A percentile compares a stretch with the other conserved stretches of the same genome.
These are phyloP conservation scores for Tetheella fluctuosa DNA, from an alignment of 2,888 invertebrate genomes.

Conservation along the genomic window DNA sequence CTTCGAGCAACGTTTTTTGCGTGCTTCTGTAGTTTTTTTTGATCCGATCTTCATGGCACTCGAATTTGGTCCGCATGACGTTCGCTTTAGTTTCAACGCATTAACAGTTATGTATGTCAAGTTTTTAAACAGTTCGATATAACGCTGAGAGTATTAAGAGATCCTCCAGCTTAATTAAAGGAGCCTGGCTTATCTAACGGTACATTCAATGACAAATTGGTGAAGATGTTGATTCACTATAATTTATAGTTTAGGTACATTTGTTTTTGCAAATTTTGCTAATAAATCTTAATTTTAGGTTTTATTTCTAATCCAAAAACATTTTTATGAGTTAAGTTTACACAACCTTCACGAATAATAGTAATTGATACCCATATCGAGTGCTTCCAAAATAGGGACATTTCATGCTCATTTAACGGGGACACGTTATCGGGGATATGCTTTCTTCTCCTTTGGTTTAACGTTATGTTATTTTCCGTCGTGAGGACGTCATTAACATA, in stretches of 20 bases:
- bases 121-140: not conserved
- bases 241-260: too few relatives aligned
- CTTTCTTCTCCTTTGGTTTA: conserved; percentile 60
- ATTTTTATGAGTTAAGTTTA: too few relatives aligned
- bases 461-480: conserved; percentile 68
- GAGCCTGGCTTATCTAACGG: too few relatives aligned
- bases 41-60: conserved; percentile 44
- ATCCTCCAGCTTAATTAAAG: too few relatives aligned
- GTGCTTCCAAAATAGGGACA: conserved; percentile 42
- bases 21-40: conserved; percentile 58
- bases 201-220: too few relatives aligned
- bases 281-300: too few relatives aligned
- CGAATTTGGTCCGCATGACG: conserved; percentile 20
- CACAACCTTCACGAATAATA: too few relatives aligned
- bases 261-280: too few relatives aligned
- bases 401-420: conserved; percentile 60
- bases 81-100: not conserved
- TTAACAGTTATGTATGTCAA: not conserved
- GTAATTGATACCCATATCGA: conserved; percentile 27
- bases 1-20: conserved; percentile 75
- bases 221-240: too few relatives aligned
- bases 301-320: too few relatives aligned
- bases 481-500: conserved; percentile 73
- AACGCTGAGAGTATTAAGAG: too few relatives aligned
- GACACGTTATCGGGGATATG: conserved; percentile 64